phyloP scores from a whole-genome alignment of 2,797 vertebrate genomes.

The Allochrocebus solatus region DNA sequence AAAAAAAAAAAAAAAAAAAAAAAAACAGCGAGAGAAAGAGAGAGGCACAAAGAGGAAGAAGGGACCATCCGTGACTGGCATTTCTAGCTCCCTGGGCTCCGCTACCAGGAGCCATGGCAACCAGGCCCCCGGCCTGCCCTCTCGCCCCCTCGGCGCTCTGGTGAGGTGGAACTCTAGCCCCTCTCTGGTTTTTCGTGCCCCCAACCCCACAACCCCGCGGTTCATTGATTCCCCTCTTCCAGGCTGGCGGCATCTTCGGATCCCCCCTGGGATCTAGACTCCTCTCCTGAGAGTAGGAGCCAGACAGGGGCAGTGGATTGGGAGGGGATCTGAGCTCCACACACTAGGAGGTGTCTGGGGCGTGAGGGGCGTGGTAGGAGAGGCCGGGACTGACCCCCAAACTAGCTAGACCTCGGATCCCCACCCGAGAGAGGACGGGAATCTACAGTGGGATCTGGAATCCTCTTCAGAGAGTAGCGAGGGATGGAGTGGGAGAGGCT shows the following conservation, averaged over 20 bases:
- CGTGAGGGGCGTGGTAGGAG: background rate
- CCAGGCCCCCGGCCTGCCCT: conserved; percentile 62
- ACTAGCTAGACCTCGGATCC: background rate
- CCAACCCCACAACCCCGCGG: background rate
- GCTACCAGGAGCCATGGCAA: conserved; percentile 84
- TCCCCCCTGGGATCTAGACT: background rate
- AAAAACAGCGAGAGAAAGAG: background rate
- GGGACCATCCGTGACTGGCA: conserved; percentile 82
- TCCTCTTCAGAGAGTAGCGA: background rate
- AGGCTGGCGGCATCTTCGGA: background rate
- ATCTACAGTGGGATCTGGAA: background rate
- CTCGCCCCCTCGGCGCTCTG: background rate
- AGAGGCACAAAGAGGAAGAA: conserved; percentile 69
- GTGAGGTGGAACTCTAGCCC: background rate
- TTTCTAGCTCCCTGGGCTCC: conserved; percentile 76
- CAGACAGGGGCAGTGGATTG: too few species aligned
- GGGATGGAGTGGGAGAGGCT: background rate
- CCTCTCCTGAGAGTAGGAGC: background rate
- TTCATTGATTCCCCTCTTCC: background rate
- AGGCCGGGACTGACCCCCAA: background rate
- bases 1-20: background rate
- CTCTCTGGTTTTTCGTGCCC: background rate
- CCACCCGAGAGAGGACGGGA: background rate
- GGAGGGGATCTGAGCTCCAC: background rate
- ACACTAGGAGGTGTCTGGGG: background rate